Evolutionary conservation across 1,140 invertebrate genomes (phyloP), one percentile per base, ranked within the genome.

Genomic region (Cherax quadricarinatus): DNA sequence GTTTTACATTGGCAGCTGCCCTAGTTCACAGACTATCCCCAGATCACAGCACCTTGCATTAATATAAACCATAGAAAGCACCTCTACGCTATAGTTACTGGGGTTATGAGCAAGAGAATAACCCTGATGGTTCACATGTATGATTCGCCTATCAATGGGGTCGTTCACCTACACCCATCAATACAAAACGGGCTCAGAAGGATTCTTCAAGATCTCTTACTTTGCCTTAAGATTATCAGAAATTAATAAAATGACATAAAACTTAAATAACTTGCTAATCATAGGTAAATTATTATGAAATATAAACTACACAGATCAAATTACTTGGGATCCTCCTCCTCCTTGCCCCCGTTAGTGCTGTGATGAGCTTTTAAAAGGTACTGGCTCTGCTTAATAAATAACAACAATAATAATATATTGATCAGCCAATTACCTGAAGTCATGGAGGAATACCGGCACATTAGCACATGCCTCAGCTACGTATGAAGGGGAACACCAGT

Each of bases 31-130:
- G 90, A 91, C 90, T 91, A 86, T 91, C 84, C 90, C 90, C 90
- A 91, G 90, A 91, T 91, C 90, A 91, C 90, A 91, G 90, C 90
- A 91, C 90, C 90, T 91, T 91, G 90, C 90, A 91, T 91, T 91
- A 91, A 91, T 91, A 91, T 91, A 70, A 91, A 91, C 90, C 90
- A 87, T 86, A 91, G 84, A 91, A 91, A 91, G 90, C 90, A 91
- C 90, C 90, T 91, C 90, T 91, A 91, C 90, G 84, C 84, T 91
- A 91, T 91, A 91, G 90, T 91, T 91, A 91, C 88, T 86, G 90
- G 90, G 89, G 90, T 91, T 91, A 91, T 91, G 90, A 91, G 90
- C 90, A 85, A 90, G 53, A 91, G 80, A 87, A 73, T 91, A 91
- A 91, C 83, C 83, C 84, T 75, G 90, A 91, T 91, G 90, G 90